Evolutionary conservation across 1,140 invertebrate species (phyloP), one percentile per base, ranked within the genome.

Genomic region (Pseudomyrmex gracilis): DNA sequence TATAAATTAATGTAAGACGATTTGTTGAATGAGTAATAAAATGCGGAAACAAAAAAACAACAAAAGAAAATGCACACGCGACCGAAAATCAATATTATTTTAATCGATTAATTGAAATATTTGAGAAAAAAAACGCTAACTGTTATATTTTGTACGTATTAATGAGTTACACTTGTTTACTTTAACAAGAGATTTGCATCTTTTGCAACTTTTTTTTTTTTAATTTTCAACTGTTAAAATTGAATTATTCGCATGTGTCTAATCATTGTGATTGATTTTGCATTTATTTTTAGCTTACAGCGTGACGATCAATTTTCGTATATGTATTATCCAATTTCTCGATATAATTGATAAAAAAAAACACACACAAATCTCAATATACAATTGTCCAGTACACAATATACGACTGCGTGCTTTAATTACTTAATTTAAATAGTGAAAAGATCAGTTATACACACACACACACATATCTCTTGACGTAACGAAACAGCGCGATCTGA

Each of bases 401-500:
- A 5, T 34, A 34, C 34, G 34, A 34, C 5, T 34, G n/a, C n/a
- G 13, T 63, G 5, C 34, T n/a, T 13, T 61, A 22, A 61, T 61
- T 15, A 20, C 24, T 53, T n/a, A 22, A 24, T 70, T 70, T 1
- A 22, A n/a, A 24, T n/a, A 4, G 34, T 12, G 34, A 24, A 8
- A 58, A 45, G 34, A 12, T 20, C 20, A n/a, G n/a, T n/a, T n/a
- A n/a, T n/a, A n/a, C n/a, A n/a, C n/a, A n/a, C n/a, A n/a, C n/a
- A 57, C 34, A 0, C 34, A 45, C 63, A 20, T n/a, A 57, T 68
- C 63, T 57, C 20, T 78, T 71, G 47, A 70, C 12, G 13, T 68
- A 70, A 80, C 47, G n/a, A 58, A 58, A 70, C 45, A 13, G 66
- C 20, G n/a, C 47, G 51, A 80, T 58, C 15, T 49, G 45, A 71